phyloP scores from a whole-genome alignment of 2,888 invertebrate species.

The Dicycla oo region DNA sequence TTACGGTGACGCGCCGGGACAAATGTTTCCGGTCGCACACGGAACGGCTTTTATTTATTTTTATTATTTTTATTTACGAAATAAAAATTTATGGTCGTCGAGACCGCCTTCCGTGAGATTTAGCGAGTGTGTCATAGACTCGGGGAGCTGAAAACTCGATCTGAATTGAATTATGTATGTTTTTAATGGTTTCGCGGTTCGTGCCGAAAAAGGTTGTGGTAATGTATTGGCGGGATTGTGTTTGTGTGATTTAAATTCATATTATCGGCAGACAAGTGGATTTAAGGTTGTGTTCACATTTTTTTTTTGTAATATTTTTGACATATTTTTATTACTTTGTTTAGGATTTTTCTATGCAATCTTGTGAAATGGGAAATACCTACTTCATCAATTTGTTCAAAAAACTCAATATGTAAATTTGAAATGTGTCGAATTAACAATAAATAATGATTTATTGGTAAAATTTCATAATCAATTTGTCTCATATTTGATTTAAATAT shows the following conservation, averaged over 20 bases:
- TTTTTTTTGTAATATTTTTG: constrained; percentile 44
- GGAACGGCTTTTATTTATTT: constrained; percentile 85
- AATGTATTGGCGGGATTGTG: constrained; percentile 82
- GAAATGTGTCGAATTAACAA: neutral
- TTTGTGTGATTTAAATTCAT: constrained; percentile 80
- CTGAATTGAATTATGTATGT: constrained; percentile 86
- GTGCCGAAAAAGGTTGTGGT: constrained; percentile 77
- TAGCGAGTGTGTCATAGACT: constrained; percentile 89
- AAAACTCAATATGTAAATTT: neutral
- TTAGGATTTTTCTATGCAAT: neutral
- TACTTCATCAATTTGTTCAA: neutral
- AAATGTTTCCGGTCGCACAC: constrained; percentile 88
- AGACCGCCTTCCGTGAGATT: constrained; percentile 89
- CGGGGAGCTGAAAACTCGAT: constrained; percentile 84
- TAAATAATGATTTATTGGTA: neutral
- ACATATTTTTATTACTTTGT: constrained; percentile 39
- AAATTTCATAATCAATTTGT: neutral
- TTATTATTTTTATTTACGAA: constrained; percentile 89
- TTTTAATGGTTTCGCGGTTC: constrained; percentile 84
- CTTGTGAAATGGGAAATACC: neutral
- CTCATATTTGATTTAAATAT: constrained; percentile 1
- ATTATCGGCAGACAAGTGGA: constrained; percentile 72
- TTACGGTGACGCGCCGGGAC: constrained; percentile 87
- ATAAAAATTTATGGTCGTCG: constrained; percentile 87
- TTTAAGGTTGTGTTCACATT: constrained; percentile 61